These are phyloP conservation scores for Drosophila siamana DNA, from an alignment of 2,888 invertebrate species.

Conservation along the genomic window DNA sequence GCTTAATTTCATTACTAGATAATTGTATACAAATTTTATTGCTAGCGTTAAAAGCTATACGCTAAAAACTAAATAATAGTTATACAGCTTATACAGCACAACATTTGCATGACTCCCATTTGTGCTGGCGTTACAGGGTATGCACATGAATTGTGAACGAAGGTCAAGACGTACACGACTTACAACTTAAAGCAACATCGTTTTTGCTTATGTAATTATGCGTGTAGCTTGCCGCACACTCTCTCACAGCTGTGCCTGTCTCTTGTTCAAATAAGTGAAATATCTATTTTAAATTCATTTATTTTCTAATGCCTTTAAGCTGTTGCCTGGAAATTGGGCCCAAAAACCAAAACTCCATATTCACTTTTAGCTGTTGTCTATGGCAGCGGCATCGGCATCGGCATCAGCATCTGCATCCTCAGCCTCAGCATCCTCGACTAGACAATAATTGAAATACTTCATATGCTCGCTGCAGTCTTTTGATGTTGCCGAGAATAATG, in stretches of 20 bases:
- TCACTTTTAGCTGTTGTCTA: not conserved
- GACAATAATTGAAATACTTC: slow-evolving; percentile 16
- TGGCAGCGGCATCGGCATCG: not conserved
- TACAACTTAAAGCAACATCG: slow-evolving; percentile 14
- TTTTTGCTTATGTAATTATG: slow-evolving; percentile 12
- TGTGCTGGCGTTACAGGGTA: not conserved
- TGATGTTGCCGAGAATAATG: slow-evolving; percentile 11
- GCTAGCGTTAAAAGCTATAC: too few relatives aligned
- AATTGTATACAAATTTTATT: too few relatives aligned
- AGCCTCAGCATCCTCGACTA: not conserved
- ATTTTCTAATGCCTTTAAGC: slow-evolving; percentile 18
- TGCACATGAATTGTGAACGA: slow-evolving; percentile 5
- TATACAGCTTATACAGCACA: too few relatives aligned
- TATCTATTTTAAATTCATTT: slow-evolving; percentile 17
- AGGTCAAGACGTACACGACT: slow-evolving; percentile 25
- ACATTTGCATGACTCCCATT: too few relatives aligned
- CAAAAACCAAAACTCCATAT: too few relatives aligned
- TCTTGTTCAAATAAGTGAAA: not conserved
- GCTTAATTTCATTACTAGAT: too few relatives aligned
- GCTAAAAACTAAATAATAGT: too few relatives aligned
- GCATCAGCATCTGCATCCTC: not conserved
- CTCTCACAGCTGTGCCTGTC: not conserved
- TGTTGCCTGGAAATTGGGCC: slow-evolving; percentile 5
- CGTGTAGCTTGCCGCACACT: not conserved
- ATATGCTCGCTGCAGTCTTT: slow-evolving; percentile 16